phyloP scores from a whole-genome alignment of 1,140 invertebrate species.

The Drosophila nigromelanica region DNA sequence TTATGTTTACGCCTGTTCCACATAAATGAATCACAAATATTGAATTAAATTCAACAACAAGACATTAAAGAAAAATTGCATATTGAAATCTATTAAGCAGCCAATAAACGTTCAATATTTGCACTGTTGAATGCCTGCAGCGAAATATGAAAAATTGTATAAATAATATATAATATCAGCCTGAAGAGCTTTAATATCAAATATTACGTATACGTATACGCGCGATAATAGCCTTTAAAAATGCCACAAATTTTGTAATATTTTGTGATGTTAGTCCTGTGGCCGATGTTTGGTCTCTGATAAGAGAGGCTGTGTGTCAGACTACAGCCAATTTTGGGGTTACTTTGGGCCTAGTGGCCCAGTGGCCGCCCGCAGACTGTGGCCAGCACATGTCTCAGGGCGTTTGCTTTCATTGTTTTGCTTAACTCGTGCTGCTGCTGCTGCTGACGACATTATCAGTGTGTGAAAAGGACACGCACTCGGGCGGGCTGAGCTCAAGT shows the following conservation, averaged over 20 bases:
- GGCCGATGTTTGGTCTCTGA: not conserved
- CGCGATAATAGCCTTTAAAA: not conserved
- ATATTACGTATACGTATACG: slow-evolving; percentile 17
- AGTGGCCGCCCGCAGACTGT: slow-evolving; percentile 19
- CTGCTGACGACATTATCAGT: slow-evolving; percentile 38
- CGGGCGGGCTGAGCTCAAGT: slow-evolving; percentile 2
- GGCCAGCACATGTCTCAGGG: slow-evolving; percentile 5
- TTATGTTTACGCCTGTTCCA: slow-evolving; percentile 21
- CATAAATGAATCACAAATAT: slow-evolving; percentile 78
- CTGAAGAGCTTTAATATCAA: slow-evolving; percentile 10
- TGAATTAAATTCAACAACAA: slow-evolving; percentile 47
- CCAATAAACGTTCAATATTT: slow-evolving; percentile 51
- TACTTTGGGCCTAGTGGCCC: not conserved
- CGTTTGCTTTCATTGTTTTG: slow-evolving; percentile 18
- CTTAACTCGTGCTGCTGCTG: not conserved
- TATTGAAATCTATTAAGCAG: slow-evolving; percentile 49
- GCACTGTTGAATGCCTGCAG: slow-evolving; percentile 26
- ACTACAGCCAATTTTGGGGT: not conserved
- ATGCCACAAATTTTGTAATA: not conserved
- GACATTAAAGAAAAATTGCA: slow-evolving; percentile 58
- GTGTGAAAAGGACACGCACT: slow-evolving; percentile 6
- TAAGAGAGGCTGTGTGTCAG: not conserved
- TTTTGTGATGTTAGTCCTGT: not conserved
- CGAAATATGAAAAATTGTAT: slow-evolving; percentile 1
- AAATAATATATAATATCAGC: slow-evolving; percentile 6